Evolutionary conservation across 2,113 vertebrate genomes (phyloP), one percentile per base, ranked within the genome.

Genomic region (Halichoeres trimaculatus): DNA sequence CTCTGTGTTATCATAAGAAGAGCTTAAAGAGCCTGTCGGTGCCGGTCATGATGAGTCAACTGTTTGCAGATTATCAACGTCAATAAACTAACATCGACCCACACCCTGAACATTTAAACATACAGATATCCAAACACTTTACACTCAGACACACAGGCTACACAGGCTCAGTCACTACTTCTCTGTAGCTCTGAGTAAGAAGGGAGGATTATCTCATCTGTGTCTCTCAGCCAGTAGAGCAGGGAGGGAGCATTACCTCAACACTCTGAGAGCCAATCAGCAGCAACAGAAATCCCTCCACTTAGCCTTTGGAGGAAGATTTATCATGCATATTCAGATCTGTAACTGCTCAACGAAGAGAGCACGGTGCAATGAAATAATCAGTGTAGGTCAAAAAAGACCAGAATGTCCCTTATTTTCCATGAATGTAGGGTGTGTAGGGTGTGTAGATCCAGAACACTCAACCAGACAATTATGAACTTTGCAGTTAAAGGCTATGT

Each of bases 171-270:
- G 63, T 73, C 34, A 45, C n/a, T 40, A 51, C 23, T 70, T 66
- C 5, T 55, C 45, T 45, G 43, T 35, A 75, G 67, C 80, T 71
- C 59, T 83, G 17, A 45, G 41, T 14, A 60, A 30, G 51, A 73
- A 54, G 45, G 20, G 45, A 72, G 17, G 63, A 86, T 85, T 80
- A 80, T 77, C 77, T 85, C 78, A 80, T 81, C 50, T 63, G 16
- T 54, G 47, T 70, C 60, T 64, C 59, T 76, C 43, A 69, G 75
- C 47, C 67, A 63, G 65, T 34, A 36, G 30, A 78, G 51, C 70
- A 82, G 70, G 13, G 20, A 73, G 19, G 57, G 47, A 84, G 55
- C 66, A 74, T 89, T 89, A 83, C 80, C 65, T 84, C 74, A 82
- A 59, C 59, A 43, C 79, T 77, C 53, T 43, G 54, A 74, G 55